Evolutionary conservation across 2,113 vertebrate species (phyloP).

Genomic region (Macheiramphus alcinus): DNA sequence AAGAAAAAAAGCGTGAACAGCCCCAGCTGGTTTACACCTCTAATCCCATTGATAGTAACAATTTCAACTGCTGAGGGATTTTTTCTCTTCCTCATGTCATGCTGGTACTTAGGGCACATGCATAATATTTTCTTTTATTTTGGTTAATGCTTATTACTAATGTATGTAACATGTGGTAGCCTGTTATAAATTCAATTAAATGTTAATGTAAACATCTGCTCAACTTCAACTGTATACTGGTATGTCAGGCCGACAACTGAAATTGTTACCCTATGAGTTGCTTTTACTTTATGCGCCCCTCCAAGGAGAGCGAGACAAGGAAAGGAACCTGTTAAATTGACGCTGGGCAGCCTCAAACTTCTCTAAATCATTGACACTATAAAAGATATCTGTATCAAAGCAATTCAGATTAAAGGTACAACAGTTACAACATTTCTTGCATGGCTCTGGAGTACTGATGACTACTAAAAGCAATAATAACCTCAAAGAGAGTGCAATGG

Average conservation of each 20-base stretch:
- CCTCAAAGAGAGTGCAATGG: not conserved
- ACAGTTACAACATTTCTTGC: not conserved
- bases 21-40: not conserved
- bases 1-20: not conserved
- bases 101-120: not conserved
- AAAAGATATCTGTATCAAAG: not conserved
- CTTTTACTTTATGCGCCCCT: not conserved
- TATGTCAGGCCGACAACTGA: not conserved
- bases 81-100: not conserved
- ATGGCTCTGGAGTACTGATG: not conserved
- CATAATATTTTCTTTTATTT: slow-evolving; percentile 32
- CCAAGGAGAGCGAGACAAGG: not conserved
- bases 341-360: not conserved
- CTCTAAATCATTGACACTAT: not conserved
- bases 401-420: not conserved
- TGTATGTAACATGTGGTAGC: slow-evolving; percentile 19
- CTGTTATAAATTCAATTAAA: slow-evolving; percentile 51
- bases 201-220: slow-evolving; percentile 54
- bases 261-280: not conserved
- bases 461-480: not conserved
- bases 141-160: slow-evolving; percentile 50
- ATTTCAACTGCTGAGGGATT: not conserved
- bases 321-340: not conserved
- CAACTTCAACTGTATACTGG: not conserved
- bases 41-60: not conserved